Conservation (phyloP, 2,113 vertebrate species). For the Willisornis vidua region DNA sequence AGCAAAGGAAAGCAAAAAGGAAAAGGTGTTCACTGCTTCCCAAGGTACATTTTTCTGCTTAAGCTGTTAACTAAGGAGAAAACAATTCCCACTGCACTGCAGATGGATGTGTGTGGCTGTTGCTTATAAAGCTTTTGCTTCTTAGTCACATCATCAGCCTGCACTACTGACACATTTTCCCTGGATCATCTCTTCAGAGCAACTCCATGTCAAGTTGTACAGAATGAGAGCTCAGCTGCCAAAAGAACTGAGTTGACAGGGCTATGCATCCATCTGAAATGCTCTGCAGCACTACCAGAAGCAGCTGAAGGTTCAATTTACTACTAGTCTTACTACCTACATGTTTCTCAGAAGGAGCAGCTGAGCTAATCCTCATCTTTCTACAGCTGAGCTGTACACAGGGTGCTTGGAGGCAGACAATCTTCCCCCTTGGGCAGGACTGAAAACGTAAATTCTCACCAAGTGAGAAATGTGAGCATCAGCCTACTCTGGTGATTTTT, state of each 20-base stretch:
- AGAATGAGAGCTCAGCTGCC: not conserved
- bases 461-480: not conserved
- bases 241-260: not conserved
- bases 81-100: not conserved
- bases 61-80: conserved; percentile 16
- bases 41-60: not conserved
- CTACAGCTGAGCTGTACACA: not conserved
- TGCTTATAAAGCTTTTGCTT: not conserved
- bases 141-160: not conserved
- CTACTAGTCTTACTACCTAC: not conserved
- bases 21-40: conserved; percentile 10
- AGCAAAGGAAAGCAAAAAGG: conserved; percentile 67
- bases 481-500: not conserved
- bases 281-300: not conserved
- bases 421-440: not conserved
- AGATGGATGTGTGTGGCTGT: not conserved
- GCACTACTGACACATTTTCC: not conserved
- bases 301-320: not conserved
- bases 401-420: not conserved
- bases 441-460: not conserved
- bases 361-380: not conserved
- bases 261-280: not conserved
- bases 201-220: not conserved
- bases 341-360: not conserved
- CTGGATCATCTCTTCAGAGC: not conserved